Base-by-base conservation (phyloP, 2,888 invertebrate genomes). In the Cryptus armator region DNA sequence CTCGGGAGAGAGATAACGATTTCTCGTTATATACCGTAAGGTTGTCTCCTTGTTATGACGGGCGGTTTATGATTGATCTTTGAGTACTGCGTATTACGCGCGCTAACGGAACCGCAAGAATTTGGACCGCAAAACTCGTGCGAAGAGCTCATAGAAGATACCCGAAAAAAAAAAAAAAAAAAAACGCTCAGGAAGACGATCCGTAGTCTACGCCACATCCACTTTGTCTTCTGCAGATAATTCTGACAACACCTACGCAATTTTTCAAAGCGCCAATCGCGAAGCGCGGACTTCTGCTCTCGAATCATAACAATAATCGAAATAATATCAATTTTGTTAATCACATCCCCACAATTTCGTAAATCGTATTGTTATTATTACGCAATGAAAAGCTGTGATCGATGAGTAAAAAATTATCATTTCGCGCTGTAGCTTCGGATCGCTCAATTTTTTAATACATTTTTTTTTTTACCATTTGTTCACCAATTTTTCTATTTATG, bases 81-180 rank as follows among this genome's bases (percentile, higher is more conserved):
- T 68, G 14, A 74, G 46, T 46, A 71, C 81, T 68, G 77, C 77
- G 72, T 67, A 84, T 59, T 67, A 72, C 59, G 9, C 6, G 67
- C 56, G 68, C 51, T 59, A 51, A 29, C 62, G 14, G 43, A 81
- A 81, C 84, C 84, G 29, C 84, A 84, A 81, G 74, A 78, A 84
- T 81, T 81, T 46, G 81, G 64, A 84, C 84, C 84, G 78, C 84
- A 81, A 78, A 78, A 51, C 70, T 70, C 74, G 44, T 76, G 53
- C 56, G 44, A 66, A 62, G 29, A n/a, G 62, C 48, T 68, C 72
- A 32, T 59, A 59, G 51, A 56, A 76, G 59, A 51, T 46, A 68
- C 24, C 62, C 37, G 77, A 14, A 5, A 29, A 67, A 43, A 53
- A 16, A n/a, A 44, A 67, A 43, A 66, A 43, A 67, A 67, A 12